Conservation (phyloP, 2,797 vertebrate genomes). For the Myotis planiceps region DNA sequence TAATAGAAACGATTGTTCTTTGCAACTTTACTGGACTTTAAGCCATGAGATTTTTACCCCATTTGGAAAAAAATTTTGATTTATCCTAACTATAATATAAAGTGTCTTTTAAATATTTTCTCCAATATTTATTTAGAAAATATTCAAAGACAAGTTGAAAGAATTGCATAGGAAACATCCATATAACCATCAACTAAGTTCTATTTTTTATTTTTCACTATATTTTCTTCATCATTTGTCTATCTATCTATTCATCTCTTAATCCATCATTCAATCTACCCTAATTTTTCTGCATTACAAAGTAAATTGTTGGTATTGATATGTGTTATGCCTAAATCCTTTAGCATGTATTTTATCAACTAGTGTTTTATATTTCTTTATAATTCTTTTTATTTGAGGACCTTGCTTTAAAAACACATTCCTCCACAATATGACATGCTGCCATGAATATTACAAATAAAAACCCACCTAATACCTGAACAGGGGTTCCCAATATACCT, state of each 20-base stretch:
- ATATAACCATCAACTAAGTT: neutral
- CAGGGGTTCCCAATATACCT: rapidly evolving
- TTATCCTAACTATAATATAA: neutral
- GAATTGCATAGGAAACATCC: neutral
- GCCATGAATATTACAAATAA: neutral
- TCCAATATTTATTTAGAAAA: neutral
- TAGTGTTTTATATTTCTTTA: neutral
- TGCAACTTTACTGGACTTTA: neutral
- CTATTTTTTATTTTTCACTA: neutral
- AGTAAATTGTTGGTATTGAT: neutral
- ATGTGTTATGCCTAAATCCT: neutral
- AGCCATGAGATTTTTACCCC: neutral
- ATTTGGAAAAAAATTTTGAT: neutral
- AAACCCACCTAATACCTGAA: neutral
- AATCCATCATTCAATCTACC: neutral
- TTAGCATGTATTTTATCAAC: neutral
- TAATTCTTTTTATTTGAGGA: neutral
- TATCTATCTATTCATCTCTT: neutral
- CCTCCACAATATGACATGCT: neutral
- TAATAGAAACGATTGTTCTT: neutral
- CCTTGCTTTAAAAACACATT: neutral
- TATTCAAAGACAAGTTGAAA: neutral
- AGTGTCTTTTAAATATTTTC: neutral
- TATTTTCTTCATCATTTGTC: neutral
- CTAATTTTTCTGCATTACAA: neutral